Base-by-base conservation (phyloP, 2,113 vertebrate genomes). In the Tenebrosternarchus preto region DNA sequence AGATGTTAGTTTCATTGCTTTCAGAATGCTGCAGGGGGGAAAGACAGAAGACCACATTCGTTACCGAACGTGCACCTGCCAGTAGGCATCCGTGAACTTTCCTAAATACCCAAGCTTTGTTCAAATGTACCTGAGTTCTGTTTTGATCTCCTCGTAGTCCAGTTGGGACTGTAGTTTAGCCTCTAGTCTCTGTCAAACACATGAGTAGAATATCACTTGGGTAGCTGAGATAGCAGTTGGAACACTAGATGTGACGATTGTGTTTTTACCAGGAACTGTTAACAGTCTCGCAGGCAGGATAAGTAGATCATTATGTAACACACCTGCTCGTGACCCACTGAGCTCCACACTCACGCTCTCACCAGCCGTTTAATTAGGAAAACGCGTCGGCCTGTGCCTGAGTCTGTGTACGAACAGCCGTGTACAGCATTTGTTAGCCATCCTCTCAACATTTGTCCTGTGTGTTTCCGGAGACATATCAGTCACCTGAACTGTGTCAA, bases 91-190 rank as follows among this genome's bases (percentile, higher is more conserved):
- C 22, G 43, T 60, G 53, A 22, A 61, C 19, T 46, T 29, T 16
- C 36, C 19, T 25, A 8, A 75, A 75, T 36, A 75, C 15, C 43
- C 43, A 2, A 9, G 17, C 39, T 7, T 27, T 36, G 43, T 50
- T 50, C 9, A 50, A 50, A 50, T 50, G 43, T 91, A 99, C 98
- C 97, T 98, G 89, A 99, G 93, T 88, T 99, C 97, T 0, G 97
- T 98, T 92, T 99, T 99, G 89, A 98, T 97, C 92, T 98, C 96
- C 86, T 98, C 96, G 0, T 99, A 98, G 91, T 99, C 96, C 0
- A 95, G 93, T 90, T 98, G 98, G 0, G 95, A 94, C 87, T 95
- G 95, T 46, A 99, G 92, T 92, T 97, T 98, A 88, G 95, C 94
- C 91, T 99, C 97, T 91, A 99, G 93, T 89, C 95, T 92, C 93